phyloP scores from a whole-genome alignment of 2,113 vertebrate species.

The Motacilla alba region DNA sequence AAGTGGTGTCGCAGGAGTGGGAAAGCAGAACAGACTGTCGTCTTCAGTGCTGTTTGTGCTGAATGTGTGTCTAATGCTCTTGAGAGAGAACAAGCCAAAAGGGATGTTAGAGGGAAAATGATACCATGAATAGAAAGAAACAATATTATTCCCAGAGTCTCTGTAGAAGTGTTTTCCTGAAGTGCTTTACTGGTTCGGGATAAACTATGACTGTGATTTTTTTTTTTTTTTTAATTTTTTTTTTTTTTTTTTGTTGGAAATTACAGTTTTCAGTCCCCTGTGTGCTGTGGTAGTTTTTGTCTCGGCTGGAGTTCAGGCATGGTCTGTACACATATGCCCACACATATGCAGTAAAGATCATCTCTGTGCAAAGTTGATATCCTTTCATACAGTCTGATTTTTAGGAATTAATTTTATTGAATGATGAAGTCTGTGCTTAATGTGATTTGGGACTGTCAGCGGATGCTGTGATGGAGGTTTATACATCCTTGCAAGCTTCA shows the following conservation, averaged over 20 bases:
- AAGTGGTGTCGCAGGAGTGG: constrained; percentile 39
- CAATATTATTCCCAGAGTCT: background rate
- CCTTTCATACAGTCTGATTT: background rate
- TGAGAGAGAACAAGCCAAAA: background rate
- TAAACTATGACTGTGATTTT: background rate
- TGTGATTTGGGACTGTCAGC: background rate
- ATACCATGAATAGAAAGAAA: background rate
- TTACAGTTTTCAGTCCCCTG: background rate
- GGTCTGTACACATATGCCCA: background rate
- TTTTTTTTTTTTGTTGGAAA: background rate
- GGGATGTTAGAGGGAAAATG: background rate
- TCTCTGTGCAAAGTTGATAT: background rate
- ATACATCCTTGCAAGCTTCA: background rate
- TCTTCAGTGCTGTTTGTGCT: background rate
- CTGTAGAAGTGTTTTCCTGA: background rate
- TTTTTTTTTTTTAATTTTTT: background rate
- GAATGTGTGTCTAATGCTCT: background rate
- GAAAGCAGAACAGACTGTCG: background rate
- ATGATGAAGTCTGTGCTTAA: background rate
- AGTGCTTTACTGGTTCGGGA: background rate
- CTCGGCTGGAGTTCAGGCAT: constrained; percentile 11
- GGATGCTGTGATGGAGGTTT: background rate
- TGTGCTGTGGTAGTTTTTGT: background rate
- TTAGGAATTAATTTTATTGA: constrained; percentile 6
- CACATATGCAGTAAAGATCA: background rate